Conservation (phyloP, 64 coral and sea anemone species). For the Anthopleura sola region DNA sequence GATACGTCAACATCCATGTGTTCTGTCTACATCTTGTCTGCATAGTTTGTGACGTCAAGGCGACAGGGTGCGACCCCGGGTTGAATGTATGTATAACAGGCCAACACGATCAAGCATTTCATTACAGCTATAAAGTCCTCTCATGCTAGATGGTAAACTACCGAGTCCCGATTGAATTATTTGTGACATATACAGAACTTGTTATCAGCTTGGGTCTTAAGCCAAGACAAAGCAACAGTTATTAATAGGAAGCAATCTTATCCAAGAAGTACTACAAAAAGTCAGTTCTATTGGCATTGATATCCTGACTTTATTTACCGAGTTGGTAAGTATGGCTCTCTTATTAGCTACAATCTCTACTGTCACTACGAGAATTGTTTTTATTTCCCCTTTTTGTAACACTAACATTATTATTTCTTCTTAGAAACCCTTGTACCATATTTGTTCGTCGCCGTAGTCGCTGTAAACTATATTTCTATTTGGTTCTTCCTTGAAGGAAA, state of each 20-base stretch:
- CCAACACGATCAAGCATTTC: neutral
- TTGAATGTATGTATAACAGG: neutral
- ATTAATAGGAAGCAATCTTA: neutral
- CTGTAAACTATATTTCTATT: neutral
- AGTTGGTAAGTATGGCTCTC: constrained; percentile 6
- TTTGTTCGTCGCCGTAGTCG: no score
- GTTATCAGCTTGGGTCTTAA: neutral
- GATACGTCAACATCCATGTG: neutral
- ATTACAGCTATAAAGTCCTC: neutral
- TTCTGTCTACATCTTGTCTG: neutral
- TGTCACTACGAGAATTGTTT: neutral
- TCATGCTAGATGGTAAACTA: neutral
- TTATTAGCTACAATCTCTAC: neutral
- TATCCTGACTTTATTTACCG: constrained; percentile 1
- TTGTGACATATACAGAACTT: neutral
- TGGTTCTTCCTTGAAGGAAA: neutral
- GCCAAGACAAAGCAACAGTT: neutral
- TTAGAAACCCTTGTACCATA: neutral
- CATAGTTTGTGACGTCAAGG: constrained; percentile 7
- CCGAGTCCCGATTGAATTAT: neutral
- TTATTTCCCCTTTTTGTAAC: neutral
- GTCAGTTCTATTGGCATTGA: neutral
- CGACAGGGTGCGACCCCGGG: neutral
- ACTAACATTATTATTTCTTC: neutral
- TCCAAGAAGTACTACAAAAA: neutral